Evolutionary conservation across 2,797 vertebrate species (phyloP), one percentile per base, ranked within the genome.

Genomic region (Poecilia gillii): DNA sequence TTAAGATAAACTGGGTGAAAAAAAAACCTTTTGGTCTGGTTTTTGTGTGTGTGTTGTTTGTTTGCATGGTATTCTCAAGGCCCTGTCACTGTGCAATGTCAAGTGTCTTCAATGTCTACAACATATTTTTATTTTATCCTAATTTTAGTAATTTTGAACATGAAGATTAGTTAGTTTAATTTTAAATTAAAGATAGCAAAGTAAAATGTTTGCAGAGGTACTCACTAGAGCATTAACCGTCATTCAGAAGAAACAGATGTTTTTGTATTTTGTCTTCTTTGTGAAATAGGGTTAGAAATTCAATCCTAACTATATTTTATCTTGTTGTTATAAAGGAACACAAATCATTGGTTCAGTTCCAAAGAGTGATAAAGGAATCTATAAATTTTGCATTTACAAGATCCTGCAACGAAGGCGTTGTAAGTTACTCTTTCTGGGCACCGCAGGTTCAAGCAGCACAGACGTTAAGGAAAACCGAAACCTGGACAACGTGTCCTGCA

Each of bases 371-470:
- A 96, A 98, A 98, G 97, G 98, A 98, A 98, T 98, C 97, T 97
- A 97, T 99, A 98, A 99, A 99, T 99, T 99, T 99, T 99, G 95
- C 98, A 99, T 99, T 99, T 99, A 99, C 98, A 99, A 99, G 98
- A 95, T 99, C 98, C 98, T 98, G 97, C 98, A 98, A 96, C 97
- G 97, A 99, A 99, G 98, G 97, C 98, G 96, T 98, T 99, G 98
- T 99, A 98, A 99, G 98, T 99, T 99, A 98, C 98, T 99, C 98
- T 99, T 99, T 99, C 97, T 99, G 98, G 98, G 98, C 98, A 99
- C 96, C 97, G 83, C 98, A 99, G 98, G 98, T 99, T 97, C 97
- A 70, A 97, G 97, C 98, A 98, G 97, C 97, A 96, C 97, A 45
- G 98, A 99, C 79, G 97, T 98, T 96, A 99, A 99, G 96, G 98